Conservation (phyloP, 2,888 invertebrate species). For the Fissipunctia ypsillon region DNA sequence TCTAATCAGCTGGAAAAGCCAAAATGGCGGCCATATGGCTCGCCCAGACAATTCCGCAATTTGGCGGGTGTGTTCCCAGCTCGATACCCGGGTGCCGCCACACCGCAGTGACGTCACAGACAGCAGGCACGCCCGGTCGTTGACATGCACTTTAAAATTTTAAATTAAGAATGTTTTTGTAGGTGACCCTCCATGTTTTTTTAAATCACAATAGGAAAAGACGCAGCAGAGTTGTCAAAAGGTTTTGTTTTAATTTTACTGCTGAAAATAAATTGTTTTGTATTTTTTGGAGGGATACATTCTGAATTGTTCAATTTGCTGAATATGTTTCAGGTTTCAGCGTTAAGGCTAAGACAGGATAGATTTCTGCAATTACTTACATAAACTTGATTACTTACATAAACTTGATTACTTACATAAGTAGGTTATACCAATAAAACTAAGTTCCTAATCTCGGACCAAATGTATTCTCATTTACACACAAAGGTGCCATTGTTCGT, state of each 20-base stretch:
- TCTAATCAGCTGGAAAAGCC: constrained; percentile 21
- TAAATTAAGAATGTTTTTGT: constrained; percentile 50
- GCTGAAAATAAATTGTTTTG: background rate
- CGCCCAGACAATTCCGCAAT: constrained; percentile 33
- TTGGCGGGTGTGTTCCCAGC: constrained; percentile 55
- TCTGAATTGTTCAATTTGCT: no score
- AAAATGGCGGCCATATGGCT: constrained; percentile 28
- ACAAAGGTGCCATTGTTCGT: no score
- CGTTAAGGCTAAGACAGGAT: background rate
- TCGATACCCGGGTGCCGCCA: constrained; percentile 49
- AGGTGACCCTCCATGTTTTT: constrained; percentile 41
- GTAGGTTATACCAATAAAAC: no score
- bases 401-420: no score
- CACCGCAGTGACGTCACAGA: constrained; percentile 58
- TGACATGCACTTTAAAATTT: constrained; percentile 58
- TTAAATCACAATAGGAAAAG: background rate
- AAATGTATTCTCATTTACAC: no score
- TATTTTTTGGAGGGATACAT: background rate
- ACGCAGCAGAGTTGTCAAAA: background rate
- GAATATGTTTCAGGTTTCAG: background rate
- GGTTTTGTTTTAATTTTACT: constrained; percentile 6
- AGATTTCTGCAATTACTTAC: background rate
- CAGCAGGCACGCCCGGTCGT: constrained; percentile 58
- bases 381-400: no score
- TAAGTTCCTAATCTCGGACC: no score